These are phyloP conservation scores for Lacerta agilis DNA, from an alignment of 2,797 vertebrate genomes.

Conservation along the genomic window DNA sequence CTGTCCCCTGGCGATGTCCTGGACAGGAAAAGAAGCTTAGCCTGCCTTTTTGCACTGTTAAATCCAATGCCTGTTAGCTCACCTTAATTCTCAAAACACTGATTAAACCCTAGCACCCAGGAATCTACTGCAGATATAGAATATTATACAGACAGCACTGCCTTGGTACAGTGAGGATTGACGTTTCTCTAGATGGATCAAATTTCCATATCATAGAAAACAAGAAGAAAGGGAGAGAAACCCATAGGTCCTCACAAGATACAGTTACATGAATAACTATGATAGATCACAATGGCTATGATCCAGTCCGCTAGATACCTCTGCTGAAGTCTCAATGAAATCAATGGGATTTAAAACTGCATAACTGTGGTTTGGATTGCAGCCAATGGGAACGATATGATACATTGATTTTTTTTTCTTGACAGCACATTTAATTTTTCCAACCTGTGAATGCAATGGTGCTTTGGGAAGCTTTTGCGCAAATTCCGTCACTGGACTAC, in stretches of 20 bases:
- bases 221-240: too few relatives aligned
- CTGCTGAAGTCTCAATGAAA: not conserved
- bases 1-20: too few relatives aligned
- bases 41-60: too few relatives aligned
- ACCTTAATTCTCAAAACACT: not conserved
- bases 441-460: not conserved
- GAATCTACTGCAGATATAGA: constrained; percentile 15
- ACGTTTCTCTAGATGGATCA: too few relatives aligned
- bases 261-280: not conserved
- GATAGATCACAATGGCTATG: not conserved
- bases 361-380: not conserved
- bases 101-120: too few relatives aligned
- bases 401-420: constrained; percentile 21
- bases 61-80: too few relatives aligned
- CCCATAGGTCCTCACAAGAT: not conserved
- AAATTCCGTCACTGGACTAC: constrained; percentile 10
- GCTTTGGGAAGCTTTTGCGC: not conserved
- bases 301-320: not conserved
- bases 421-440: constrained; percentile 29
- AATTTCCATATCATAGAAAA: not conserved
- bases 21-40: too few relatives aligned
- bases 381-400: not conserved
- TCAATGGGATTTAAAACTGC: not conserved
- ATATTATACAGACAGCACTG: not conserved
- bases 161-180: not conserved